Evolutionary conservation across 2,888 invertebrate species (phyloP).

Genomic region (Drosophila rubida): DNA sequence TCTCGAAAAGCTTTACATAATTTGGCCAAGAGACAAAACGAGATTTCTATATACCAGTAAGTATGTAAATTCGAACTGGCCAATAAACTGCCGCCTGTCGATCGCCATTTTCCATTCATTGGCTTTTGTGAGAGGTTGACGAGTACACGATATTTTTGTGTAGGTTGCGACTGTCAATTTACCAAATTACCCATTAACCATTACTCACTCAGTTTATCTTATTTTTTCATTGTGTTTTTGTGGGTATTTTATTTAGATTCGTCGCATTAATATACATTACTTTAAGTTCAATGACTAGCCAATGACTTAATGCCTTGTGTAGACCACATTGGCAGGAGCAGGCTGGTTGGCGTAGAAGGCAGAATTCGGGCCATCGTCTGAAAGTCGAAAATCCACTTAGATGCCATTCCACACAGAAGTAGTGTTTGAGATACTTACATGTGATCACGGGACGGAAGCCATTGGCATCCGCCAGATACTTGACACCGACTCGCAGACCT

Average conservation of each 20-base stretch:
- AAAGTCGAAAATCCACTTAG: slow-evolving; percentile 8
- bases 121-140: not conserved
- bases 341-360: slow-evolving; percentile 64
- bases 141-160: not conserved
- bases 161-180: not conserved
- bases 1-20: slow-evolving; percentile 42
- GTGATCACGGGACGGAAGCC: slow-evolving; percentile 81
- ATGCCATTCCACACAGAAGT: not conserved
- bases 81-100: slow-evolving; percentile 30
- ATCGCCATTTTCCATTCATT: slow-evolving; percentile 41
- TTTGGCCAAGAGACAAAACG: slow-evolving; percentile 11
- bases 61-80: slow-evolving; percentile 23
- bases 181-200: not conserved
- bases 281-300: not conserved
- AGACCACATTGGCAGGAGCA: slow-evolving; percentile 69
- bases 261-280: not conserved
- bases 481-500: slow-evolving; percentile 79
- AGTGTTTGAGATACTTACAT: slow-evolving; percentile 63
- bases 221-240: slow-evolving; percentile 2
- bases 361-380: slow-evolving; percentile 76
- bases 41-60: slow-evolving; percentile 7
- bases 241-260: slow-evolving; percentile 3
- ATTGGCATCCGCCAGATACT: slow-evolving; percentile 80
- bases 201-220: not conserved
- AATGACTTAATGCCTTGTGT: slow-evolving; percentile 57